phyloP scores from a whole-genome alignment of 2,888 invertebrate genomes.

The Chydorus sphaericus region DNA sequence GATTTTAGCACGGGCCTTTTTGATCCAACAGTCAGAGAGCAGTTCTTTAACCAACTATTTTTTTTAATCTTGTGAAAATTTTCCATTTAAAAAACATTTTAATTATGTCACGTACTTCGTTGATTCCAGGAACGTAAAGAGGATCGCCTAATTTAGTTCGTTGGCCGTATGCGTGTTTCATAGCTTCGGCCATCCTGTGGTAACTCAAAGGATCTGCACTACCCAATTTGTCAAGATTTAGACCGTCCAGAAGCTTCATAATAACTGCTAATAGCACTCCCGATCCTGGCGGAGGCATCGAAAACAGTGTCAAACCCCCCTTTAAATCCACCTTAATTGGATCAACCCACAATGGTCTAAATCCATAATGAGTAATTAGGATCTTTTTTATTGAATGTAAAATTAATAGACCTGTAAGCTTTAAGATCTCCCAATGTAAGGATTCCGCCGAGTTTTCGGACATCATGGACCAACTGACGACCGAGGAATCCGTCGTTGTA shows the following conservation, averaged over 20 bases:
- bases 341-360: no score
- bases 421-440: constrained; percentile 60
- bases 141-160: constrained; percentile 72
- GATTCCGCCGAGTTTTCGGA: constrained; percentile 52
- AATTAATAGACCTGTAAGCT: constrained; percentile 47
- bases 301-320: constrained; percentile 51
- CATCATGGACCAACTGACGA: constrained; percentile 31
- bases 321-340: constrained; percentile 41
- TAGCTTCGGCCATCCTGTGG: constrained; percentile 73
- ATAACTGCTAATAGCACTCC: constrained; percentile 67
- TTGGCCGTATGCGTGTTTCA: constrained; percentile 81
- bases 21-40: constrained; percentile 43
- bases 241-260: constrained; percentile 48
- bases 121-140: constrained; percentile 44
- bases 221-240: constrained; percentile 16
- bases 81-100: not conserved
- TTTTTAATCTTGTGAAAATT: no score
- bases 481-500: constrained; percentile 66
- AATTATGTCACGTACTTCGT: not conserved
- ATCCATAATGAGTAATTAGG: no score
- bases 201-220: constrained; percentile 36
- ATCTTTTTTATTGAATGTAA: no score
- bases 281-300: constrained; percentile 72
- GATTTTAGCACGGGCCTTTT: constrained; percentile 43
- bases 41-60: constrained; percentile 50